Conservation (phyloP, 2,888 invertebrate species). For the Diadegma fenestrale region DNA sequence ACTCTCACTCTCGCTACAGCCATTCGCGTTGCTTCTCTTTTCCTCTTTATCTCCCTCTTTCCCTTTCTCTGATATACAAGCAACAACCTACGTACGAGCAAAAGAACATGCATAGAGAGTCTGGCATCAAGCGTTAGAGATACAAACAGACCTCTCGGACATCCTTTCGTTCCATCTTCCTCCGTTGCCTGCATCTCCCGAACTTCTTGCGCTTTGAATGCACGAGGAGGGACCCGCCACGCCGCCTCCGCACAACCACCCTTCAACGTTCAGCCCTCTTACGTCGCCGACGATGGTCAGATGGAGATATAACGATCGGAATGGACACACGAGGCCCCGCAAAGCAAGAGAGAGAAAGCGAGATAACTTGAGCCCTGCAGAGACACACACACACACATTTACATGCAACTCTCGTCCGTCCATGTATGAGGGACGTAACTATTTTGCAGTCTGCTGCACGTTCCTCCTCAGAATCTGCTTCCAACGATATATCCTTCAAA, state of each 20-base stretch:
- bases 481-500: constrained; percentile 3
- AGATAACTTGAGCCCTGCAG: constrained; percentile 75
- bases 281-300: constrained; percentile 75
- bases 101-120: constrained; percentile 42
- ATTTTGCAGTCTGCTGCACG: constrained; percentile 16
- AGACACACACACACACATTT: constrained; percentile 72
- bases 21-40: constrained; percentile 51
- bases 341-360: constrained; percentile 34
- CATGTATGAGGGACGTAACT: constrained; percentile 31
- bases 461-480: constrained; percentile 12
- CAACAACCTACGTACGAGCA: constrained; percentile 37
- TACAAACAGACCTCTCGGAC: constrained; percentile 61
- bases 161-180: constrained; percentile 43
- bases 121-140: constrained; percentile 55
- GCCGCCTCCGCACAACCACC: constrained; percentile 72
- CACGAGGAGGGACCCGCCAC: constrained; percentile 80
- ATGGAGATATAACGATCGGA: constrained; percentile 84
- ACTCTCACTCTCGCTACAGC: constrained; percentile 49
- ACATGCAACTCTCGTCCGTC: constrained; percentile 76
- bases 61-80: constrained; percentile 45
- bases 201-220: too few species aligned
- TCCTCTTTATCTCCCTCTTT: constrained; percentile 50
- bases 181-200: constrained; percentile 48
- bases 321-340: constrained; percentile 77
- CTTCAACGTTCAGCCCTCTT: constrained; percentile 73